Evolutionary conservation across 2,888 invertebrate species (phyloP), one percentile per base, ranked within the genome.

Genomic region (Ormyrus labotus): DNA sequence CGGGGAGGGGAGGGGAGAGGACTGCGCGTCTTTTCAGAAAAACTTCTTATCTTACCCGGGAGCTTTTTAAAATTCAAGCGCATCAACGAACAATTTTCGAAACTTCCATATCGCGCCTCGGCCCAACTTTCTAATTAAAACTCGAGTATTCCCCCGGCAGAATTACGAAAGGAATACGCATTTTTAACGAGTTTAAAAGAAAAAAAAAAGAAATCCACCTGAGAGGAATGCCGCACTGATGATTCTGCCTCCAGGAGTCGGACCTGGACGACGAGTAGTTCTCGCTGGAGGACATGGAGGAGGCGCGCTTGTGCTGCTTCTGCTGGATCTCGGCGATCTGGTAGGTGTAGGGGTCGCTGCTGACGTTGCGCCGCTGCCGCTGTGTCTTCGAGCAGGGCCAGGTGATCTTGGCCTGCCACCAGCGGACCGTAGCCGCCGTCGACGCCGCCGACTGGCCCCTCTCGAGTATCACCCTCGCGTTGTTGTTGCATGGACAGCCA

Each of bases 261-360:
- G 96, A 97, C 6, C 90, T 84, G 0, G 90, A 90, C 2, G 90
- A 97, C 84, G 96, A 96, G 92, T 96, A 97, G 90, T 97, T 97
- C 87, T 97, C 97, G 85, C 96, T 96, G 57, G 97, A 96, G 0
- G 97, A 96, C 60, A 96, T 96, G 11, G 96, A 96, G 78, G 96
- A 96, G 61, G 96, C 95, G 83, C 96, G 93, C 85, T 95, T 94
- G 87, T 95, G 95, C 83, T 95, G 95, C 85, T 95, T 95, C 84
- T 95, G 94, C 86, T 94, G 94, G 64, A 95, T 94, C 88, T 95
- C 95, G 0, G 95, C 94, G 68, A 95, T 95, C 86, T 95, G 94
- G 88, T 95, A 95, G 65, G 95, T 94, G 87, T 95, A 95, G 77
- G 94, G 94, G 89, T 77, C 76, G 70, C 10, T 63, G 93, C 53